Conservation (phyloP, 2,888 invertebrate genomes). For the Hymenopus coronatus region DNA sequence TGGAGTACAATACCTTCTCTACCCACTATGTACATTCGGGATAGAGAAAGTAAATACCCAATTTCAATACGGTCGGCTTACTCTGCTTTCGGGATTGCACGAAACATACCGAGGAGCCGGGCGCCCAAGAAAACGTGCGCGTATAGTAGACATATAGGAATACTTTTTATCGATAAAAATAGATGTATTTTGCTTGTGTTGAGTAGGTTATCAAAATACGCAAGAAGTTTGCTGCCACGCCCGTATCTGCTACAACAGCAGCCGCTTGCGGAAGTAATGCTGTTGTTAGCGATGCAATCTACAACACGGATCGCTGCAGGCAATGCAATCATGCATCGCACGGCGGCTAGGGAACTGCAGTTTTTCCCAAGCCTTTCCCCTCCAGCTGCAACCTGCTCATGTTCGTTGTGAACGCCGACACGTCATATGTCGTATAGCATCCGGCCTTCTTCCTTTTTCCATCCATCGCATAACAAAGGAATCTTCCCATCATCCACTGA, state of each 20-base stretch:
- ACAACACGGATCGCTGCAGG: not conserved
- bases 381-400: not conserved
- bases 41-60: too few species aligned
- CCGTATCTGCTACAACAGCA: not conserved
- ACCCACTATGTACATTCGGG: too few species aligned
- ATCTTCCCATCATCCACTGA: too few species aligned
- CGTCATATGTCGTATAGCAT: not conserved
- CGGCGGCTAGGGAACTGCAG: not conserved
- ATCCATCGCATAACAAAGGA: not conserved
- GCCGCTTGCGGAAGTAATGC: not conserved
- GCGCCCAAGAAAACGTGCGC: too few species aligned
- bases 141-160: too few species aligned
- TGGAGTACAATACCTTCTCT: too few species aligned
- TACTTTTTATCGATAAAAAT: too few species aligned
- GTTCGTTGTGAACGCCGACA: not conserved
- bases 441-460: not conserved
- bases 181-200: too few species aligned
- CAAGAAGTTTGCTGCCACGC: not conserved
- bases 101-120: too few species aligned
- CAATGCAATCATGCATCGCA: not conserved
- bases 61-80: too few species aligned
- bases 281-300: not conserved
- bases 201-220: too few species aligned
- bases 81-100: too few species aligned
- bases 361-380: not conserved